Evolutionary conservation across 2,797 vertebrate genomes (phyloP).

Genomic region (Danionella dracula): DNA sequence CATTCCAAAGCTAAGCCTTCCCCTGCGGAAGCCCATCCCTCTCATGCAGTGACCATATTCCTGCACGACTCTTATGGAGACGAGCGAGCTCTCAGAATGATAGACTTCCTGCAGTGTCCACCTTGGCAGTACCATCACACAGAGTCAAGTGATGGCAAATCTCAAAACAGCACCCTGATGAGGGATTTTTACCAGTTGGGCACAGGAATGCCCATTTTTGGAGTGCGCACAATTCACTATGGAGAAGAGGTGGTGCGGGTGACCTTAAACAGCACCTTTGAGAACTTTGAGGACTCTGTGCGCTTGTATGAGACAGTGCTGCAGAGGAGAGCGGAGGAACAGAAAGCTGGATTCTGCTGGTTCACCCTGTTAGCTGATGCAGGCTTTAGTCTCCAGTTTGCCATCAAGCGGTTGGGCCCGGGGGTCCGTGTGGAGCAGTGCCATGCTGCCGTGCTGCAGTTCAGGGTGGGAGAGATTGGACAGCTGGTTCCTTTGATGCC

Average conservation of each 20-base stretch:
- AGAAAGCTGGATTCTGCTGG: constrained; percentile 75
- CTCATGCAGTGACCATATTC: constrained; percentile 84
- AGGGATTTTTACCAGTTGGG: constrained; percentile 86
- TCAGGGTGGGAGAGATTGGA: constrained; percentile 83
- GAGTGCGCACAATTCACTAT: constrained; percentile 73
- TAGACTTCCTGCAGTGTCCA: constrained; percentile 79
- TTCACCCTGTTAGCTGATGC: constrained; percentile 67
- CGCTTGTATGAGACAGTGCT: constrained; percentile 86
- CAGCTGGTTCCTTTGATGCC: constrained; percentile 91
- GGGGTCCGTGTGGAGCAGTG: constrained; percentile 74
- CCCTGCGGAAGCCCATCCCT: constrained; percentile 71
- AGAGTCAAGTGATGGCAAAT: constrained; percentile 47
- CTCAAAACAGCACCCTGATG: constrained; percentile 35
- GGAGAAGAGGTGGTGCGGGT: constrained; percentile 81
- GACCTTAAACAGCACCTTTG: constrained; percentile 80
- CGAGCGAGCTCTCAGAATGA: constrained; percentile 77
- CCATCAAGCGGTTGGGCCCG: constrained; percentile 81
- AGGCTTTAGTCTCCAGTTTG: constrained; percentile 78
- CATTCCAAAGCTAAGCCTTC: no score
- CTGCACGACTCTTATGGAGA: constrained; percentile 80
- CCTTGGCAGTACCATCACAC: constrained; percentile 83
- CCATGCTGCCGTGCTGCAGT: constrained; percentile 81
- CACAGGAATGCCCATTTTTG: constrained; percentile 87
- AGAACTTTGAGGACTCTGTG: constrained; percentile 86
- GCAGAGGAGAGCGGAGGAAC: constrained; percentile 71